These are phyloP conservation scores for Upupa epops DNA, from an alignment of 2,113 vertebrate genomes.

Conservation along the genomic window DNA sequence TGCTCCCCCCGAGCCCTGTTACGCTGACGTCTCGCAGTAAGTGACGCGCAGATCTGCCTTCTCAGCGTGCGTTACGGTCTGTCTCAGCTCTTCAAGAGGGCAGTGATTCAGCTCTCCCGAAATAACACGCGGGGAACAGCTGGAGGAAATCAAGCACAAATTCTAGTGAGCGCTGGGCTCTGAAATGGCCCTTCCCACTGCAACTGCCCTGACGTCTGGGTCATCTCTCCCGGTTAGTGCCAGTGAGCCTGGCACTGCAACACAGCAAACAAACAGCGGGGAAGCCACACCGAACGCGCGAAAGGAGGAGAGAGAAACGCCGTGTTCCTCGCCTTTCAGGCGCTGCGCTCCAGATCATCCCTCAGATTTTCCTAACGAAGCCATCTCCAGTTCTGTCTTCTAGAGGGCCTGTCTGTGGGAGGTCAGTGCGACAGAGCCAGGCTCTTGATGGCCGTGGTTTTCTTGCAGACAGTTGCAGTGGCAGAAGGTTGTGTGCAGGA, in stretches of 20 bases:
- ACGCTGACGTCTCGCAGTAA: slow-evolving; percentile 12
- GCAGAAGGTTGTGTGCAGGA: background rate
- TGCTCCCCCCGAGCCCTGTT: background rate
- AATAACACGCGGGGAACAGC: slow-evolving; percentile 66
- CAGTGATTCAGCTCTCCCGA: slow-evolving; percentile 45
- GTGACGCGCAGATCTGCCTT: slow-evolving; percentile 25
- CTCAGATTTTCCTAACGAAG: background rate
- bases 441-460: background rate
- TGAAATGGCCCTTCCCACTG: slow-evolving; percentile 64
- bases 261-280: background rate
- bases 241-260: slow-evolving; percentile 12
- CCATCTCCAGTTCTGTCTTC: background rate
- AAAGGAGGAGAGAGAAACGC: background rate
- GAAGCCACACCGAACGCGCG: background rate
- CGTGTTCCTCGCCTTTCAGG: background rate
- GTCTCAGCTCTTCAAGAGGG: slow-evolving; percentile 24
- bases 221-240: slow-evolving; percentile 52
- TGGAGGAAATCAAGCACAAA: slow-evolving; percentile 61
- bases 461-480: background rate
- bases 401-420: background rate
- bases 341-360: background rate
- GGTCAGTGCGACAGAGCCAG: background rate
- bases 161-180: slow-evolving; percentile 60
- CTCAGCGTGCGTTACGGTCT: background rate
- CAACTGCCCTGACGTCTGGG: slow-evolving; percentile 58